A percentile compares a stretch with the other conserved stretches of the same genome.
Conservation (phyloP, 2,888 invertebrate genomes). For the Plutella xylostella region DNA sequence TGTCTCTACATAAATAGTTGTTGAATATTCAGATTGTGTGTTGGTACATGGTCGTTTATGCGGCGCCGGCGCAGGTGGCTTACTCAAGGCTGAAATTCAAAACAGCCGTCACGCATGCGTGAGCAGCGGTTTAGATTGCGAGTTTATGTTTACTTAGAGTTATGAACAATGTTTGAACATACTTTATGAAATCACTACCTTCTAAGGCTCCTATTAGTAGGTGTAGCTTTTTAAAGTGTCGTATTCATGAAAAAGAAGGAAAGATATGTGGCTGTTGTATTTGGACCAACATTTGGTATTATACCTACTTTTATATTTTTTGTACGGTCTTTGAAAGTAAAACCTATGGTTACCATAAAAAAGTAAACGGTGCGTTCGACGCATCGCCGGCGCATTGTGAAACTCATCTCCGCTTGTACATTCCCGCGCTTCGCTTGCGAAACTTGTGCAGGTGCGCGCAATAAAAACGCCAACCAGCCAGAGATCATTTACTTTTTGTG, state of each 20-base stretch:
- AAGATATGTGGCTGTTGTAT: no score
- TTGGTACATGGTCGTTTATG: constrained; percentile 45
- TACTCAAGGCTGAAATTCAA: constrained; percentile 71
- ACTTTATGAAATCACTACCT: constrained; percentile 4
- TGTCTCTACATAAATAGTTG: constrained; percentile 56
- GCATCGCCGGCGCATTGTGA: constrained; percentile 34
- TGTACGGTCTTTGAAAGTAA: no score
- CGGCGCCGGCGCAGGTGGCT: constrained; percentile 74
- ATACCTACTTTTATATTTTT: no score
- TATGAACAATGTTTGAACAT: no score
- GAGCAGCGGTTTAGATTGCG: constrained; percentile 49
- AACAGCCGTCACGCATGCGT: constrained; percentile 67
- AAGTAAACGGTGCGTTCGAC: no score
- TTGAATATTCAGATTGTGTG: constrained; percentile 68
- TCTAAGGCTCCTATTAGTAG: no score
- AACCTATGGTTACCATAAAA: no score
- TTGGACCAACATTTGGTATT: no score
- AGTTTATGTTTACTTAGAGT: constrained; percentile 21
- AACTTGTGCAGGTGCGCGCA: constrained; percentile 72
- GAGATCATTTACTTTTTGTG: constrained; percentile 66
- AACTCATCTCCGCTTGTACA: constrained; percentile 68
- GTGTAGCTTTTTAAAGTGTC: no score
- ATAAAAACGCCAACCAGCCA: constrained; percentile 59
- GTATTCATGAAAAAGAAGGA: no score
- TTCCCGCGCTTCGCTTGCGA: constrained; percentile 66